Evolutionary conservation across 2,888 invertebrate species (phyloP), one percentile per base, ranked within the genome.

Genomic region (Eudemis profundana): DNA sequence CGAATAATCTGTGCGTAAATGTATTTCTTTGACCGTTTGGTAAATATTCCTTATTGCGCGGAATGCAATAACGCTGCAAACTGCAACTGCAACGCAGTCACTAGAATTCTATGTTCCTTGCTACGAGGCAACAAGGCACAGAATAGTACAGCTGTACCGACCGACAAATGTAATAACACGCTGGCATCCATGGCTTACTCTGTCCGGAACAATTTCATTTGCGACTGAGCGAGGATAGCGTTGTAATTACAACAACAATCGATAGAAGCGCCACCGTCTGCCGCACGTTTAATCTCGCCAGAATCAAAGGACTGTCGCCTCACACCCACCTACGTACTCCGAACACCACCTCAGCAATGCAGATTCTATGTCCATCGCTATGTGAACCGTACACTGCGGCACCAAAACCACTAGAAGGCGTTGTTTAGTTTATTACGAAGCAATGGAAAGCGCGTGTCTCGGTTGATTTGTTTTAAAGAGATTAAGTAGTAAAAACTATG

Each of bases 221-320:
- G 91, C 90, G 88, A 90, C 88, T 90, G 92, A 86, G 88, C 89
- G 91, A 91, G 88, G 84, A 92, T 89, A 90, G 89, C 89, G 90
- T 85, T 87, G 89, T 92, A 92, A 92, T 92, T 92, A 91, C 89
- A 90, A 92, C 92, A 92, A 92, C 92, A 92, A 92, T 93, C 92
- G 92, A 92, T 92, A 90, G 89, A 89, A 88, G 88, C 90, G 90
- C 91, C 90, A 90, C 92, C 91, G 92, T 91, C 91, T 89, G 91
- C 89, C 88, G 90, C 92, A 90, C 90, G 92, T 89, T 90, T 92
- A 92, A 90, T 89, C 90, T 92, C 90, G 87, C 87, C 85, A 85
- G 87, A 92, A 90, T 89, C 90, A 89, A 90, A 90, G 91, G 90
- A 90, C 89, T 85, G 86, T 85, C 88, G 86, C 89, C 89, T 87